Evolutionary conservation across 2,888 invertebrate species (phyloP).

Genomic region (Labia minor): DNA sequence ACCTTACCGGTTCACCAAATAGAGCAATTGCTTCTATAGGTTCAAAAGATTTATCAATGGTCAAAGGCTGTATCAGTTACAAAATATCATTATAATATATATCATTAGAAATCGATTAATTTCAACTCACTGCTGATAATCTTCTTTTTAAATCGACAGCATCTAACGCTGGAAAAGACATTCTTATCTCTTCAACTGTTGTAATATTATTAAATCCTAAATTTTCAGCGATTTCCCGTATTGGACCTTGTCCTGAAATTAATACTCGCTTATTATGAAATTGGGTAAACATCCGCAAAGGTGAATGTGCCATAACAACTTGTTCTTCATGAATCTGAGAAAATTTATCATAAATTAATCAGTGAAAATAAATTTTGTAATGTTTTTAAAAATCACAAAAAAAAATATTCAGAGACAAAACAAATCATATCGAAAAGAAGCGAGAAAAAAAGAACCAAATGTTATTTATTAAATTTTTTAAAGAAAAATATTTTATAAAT

Average conservation of each 20-base stretch:
- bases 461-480: no score
- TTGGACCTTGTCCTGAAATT: constrained; percentile 47
- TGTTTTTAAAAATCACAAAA: not conserved
- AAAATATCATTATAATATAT: constrained; percentile 14
- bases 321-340: constrained; percentile 44
- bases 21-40: constrained; percentile 48
- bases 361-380: constrained; percentile 15
- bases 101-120: constrained; percentile 7
- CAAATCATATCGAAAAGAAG: no score
- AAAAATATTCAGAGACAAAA: constrained; percentile 15
- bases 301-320: constrained; percentile 55
- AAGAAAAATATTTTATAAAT: no score
- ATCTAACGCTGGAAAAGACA: constrained; percentile 48
- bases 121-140: constrained; percentile 30
- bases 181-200: constrained; percentile 46
- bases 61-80: constrained; percentile 34
- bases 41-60: constrained; percentile 42
- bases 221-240: constrained; percentile 43
- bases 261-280: constrained; percentile 50
- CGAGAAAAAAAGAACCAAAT: no score
- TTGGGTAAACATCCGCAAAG: constrained; percentile 46
- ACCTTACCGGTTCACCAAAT: constrained; percentile 52
- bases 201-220: constrained; percentile 50
- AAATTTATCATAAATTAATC: no score
- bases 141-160: constrained; percentile 42